Percentiles rank a stretch among this genome's conserved stretches.
Conservation (phyloP, 2,888 invertebrate genomes). For the Alloscopus bannaensis region DNA sequence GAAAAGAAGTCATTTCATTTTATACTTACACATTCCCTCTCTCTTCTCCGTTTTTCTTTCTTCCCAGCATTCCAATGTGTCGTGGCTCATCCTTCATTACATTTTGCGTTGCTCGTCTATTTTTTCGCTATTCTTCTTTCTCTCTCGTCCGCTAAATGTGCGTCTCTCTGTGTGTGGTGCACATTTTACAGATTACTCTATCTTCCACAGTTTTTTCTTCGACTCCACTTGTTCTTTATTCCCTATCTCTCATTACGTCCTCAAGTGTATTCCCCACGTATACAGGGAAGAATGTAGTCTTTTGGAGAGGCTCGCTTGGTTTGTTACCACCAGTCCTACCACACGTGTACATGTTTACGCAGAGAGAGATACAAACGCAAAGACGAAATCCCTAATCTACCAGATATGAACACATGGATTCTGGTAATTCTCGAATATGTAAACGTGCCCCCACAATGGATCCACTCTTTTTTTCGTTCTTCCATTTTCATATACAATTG, state of each 20-base stretch:
- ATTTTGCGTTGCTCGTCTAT: constrained; percentile 11
- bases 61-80: background rate
- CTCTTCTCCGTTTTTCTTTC: constrained; percentile 4
- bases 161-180: background rate
- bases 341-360: background rate
- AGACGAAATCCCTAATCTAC: constrained; percentile 18
- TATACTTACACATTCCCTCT: too few species aligned
- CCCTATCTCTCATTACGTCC: background rate
- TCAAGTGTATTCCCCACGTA: too few species aligned
- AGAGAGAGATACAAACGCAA: background rate
- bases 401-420: constrained; percentile 41
- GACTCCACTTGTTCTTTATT: constrained; percentile 9
- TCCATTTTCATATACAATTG: constrained; percentile 6
- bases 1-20: constrained; percentile 21
- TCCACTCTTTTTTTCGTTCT: background rate
- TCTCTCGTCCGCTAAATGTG: too few species aligned
- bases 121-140: constrained; percentile 12
- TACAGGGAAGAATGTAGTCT: too few species aligned
- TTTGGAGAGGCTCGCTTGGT: too few species aligned
- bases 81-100: background rate
- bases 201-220: background rate
- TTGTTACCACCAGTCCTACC: constrained; percentile 10
- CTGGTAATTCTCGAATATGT: constrained; percentile 36
- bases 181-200: too few species aligned
- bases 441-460: constrained; percentile 27